A percentile compares a stretch with the other conserved stretches of the same genome.
phyloP scores from a whole-genome alignment of 37 sponge, comb jelly and placozoan species.

The Diacarnus erythraeanus region DNA sequence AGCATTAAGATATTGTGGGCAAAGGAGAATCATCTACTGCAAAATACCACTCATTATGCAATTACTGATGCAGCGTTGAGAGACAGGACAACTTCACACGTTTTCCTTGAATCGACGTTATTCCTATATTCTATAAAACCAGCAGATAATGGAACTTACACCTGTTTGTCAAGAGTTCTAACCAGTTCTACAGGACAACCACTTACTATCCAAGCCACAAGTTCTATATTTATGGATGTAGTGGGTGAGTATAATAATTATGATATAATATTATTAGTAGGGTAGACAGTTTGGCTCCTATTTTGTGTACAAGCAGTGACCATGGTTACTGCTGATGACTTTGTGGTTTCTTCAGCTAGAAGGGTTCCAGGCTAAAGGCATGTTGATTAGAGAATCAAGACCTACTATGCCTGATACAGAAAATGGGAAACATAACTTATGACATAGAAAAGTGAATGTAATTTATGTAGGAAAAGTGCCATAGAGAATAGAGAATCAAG shows the following conservation, averaged over 20 bases:
- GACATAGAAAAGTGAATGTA: no score
- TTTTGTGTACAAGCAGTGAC: neutral
- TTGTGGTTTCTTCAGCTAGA: neutral
- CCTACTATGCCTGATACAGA: no score
- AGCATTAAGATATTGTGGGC: neutral
- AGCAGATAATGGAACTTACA: slow-evolving; percentile 6
- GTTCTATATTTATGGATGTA: neutral
- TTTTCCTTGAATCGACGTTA: neutral
- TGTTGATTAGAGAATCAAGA: no score
- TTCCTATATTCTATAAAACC: neutral
- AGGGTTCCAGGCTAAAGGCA: no score
- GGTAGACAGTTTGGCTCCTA: neutral
- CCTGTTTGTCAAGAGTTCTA: neutral
- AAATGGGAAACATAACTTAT: no score
- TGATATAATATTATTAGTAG: neutral
- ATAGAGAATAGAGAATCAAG: no score
- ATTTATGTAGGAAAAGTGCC: no score
- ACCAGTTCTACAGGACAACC: neutral
- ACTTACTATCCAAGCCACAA: neutral
- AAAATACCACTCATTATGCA: neutral
- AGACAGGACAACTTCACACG: neutral
- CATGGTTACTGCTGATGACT: neutral
- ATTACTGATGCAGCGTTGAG: neutral
- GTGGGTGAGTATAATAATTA: slow-evolving; percentile 10
- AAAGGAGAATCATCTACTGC: neutral